Conservation (phyloP, 2,113 vertebrate species). For the Ochotona curzoniae region DNA sequence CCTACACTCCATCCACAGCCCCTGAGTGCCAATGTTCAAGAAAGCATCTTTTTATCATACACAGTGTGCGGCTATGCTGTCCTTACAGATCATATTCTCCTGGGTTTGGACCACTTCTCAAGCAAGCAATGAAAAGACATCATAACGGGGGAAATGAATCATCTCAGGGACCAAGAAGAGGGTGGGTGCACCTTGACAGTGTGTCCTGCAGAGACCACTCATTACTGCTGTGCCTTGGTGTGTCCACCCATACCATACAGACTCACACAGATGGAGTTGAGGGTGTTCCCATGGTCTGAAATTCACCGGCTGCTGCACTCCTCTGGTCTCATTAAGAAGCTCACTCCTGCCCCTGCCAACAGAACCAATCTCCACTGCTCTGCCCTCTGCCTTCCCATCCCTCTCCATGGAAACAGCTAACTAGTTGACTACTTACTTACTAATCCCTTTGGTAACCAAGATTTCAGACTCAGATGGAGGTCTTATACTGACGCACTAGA, state of each 20-base stretch:
- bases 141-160: constrained; percentile 32
- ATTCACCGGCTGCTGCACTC: not conserved
- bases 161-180: not conserved
- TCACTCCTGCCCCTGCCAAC: not conserved
- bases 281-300: not conserved
- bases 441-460: not conserved
- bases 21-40: not conserved
- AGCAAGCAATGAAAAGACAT: constrained; percentile 4
- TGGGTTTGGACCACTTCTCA: not conserved
- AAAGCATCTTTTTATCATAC: not conserved
- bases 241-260: too few species aligned
- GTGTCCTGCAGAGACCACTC: not conserved
- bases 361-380: not conserved
- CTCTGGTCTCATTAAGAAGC: not conserved
- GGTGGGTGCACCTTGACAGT: not conserved
- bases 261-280: not conserved
- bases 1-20: not conserved
- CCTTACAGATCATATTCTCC: not conserved
- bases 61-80: not conserved
- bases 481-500: not conserved
- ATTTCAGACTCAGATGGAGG: not conserved
- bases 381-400: not conserved
- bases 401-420: not conserved
- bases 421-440: not conserved
- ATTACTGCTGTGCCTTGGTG: not conserved